A percentile compares a stretch with the other conserved stretches of the same genome.
phyloP scores from a whole-genome alignment of 2,888 invertebrate genomes.

The Pedicia rivosa region DNA sequence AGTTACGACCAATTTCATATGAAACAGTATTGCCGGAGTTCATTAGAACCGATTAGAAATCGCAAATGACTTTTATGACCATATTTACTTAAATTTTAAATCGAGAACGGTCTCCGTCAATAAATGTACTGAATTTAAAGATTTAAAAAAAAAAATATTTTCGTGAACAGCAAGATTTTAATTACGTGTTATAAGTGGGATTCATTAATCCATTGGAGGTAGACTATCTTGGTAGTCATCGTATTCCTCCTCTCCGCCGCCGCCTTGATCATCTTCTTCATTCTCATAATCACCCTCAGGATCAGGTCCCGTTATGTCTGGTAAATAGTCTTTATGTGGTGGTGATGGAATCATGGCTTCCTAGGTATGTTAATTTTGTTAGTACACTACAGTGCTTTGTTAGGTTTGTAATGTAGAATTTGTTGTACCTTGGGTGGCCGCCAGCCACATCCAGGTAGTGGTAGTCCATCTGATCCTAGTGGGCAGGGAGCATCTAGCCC shows the following conservation, averaged over 20 bases:
- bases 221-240: conserved; percentile 38
- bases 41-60: too few species aligned
- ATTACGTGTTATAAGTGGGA: too few species aligned
- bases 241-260: conserved; percentile 42
- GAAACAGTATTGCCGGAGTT: too few species aligned
- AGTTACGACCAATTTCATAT: too few species aligned
- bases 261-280: conserved; percentile 38
- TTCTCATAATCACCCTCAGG: conserved; percentile 38
- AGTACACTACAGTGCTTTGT: neutral
- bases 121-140: too few species aligned
- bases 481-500: conserved; percentile 99
- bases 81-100: too few species aligned
- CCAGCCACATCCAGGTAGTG: conserved; percentile 93
- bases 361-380: conserved; percentile 15
- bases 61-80: too few species aligned
- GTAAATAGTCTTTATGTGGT: conserved; percentile 38
- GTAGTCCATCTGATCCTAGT: conserved; percentile 86
- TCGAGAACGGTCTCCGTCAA: too few species aligned
- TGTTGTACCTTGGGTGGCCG: conserved; percentile 67
- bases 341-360: conserved; percentile 34
- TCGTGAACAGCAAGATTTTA: too few species aligned
- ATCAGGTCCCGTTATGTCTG: conserved; percentile 40
- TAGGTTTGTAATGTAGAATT: neutral
- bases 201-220: conserved; percentile 29
- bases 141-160: too few species aligned